Conservation (phyloP, 2,888 invertebrate genomes). For the Atherix ibis region DNA sequence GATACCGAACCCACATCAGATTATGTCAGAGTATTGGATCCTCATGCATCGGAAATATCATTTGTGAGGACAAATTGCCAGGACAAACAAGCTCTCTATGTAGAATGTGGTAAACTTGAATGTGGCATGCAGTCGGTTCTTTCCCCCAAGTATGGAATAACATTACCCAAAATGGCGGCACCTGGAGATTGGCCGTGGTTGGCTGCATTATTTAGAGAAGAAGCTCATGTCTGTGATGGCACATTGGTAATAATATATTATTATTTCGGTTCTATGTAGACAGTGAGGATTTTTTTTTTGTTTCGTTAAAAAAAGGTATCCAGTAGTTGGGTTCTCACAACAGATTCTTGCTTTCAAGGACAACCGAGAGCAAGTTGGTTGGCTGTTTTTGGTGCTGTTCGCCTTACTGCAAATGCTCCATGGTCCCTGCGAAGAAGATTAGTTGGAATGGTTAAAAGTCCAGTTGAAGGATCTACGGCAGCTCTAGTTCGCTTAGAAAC, state of each 20-base stretch:
- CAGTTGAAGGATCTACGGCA: conserved; percentile 74
- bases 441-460: conserved; percentile 76
- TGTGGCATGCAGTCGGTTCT: conserved; percentile 52
- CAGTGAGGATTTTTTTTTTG: neutral
- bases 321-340: conserved; percentile 69
- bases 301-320: conserved; percentile 30
- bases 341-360: conserved; percentile 76
- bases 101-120: conserved; percentile 59
- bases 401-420: conserved; percentile 63
- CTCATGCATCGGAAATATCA: conserved; percentile 62
- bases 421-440: conserved; percentile 77
- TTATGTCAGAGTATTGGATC: conserved; percentile 72
- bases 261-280: neutral
- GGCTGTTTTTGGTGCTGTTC: conserved; percentile 58
- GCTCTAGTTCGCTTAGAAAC: conserved; percentile 67
- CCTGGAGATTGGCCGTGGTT: conserved; percentile 93
- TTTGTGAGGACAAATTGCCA: conserved; percentile 65
- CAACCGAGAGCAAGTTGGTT: conserved; percentile 81
- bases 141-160: conserved; percentile 25
- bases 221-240: conserved; percentile 78
- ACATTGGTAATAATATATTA: conserved; percentile 41
- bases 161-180: conserved; percentile 51
- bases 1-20: conserved; percentile 43
- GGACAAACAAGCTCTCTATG: conserved; percentile 59
- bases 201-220: conserved; percentile 64